A percentile compares a stretch with the other conserved stretches of the same genome.
Conservation (phyloP, 35 echinoderm and acorn worm genomes). For the Hemicentrotus pulcherrimus region DNA sequence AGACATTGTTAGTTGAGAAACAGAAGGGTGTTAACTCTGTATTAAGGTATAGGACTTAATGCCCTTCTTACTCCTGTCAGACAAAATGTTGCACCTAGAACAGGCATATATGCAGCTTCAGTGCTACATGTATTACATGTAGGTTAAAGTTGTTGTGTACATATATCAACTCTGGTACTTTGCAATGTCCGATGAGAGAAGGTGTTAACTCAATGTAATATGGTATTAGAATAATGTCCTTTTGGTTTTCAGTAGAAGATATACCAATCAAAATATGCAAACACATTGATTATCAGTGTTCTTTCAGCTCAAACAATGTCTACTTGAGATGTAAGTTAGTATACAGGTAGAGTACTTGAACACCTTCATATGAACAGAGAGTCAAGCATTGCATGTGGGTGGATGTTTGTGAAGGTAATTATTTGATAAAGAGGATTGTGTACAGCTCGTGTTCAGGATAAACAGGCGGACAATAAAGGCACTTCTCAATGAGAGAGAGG, state of each 20-base stretch:
- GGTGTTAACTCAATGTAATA: too few species aligned
- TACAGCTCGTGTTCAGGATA: slow-evolving; percentile 1
- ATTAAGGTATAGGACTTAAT: too few species aligned
- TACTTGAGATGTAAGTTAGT: background rate
- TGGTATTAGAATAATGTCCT: too few species aligned
- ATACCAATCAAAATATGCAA: background rate
- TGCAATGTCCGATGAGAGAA: too few species aligned
- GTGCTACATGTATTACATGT: too few species aligned
- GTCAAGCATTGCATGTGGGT: background rate
- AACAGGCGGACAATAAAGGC: background rate
- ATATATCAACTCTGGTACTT: too few species aligned
- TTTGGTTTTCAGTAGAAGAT: background rate
- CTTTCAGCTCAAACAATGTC: background rate
- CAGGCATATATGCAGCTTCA: too few species aligned
- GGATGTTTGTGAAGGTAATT: background rate
- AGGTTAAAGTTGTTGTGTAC: too few species aligned
- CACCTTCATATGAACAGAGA: background rate
- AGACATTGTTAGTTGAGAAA: too few species aligned
- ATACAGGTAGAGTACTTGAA: background rate
- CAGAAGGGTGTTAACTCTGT: too few species aligned
- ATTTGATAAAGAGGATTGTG: background rate
- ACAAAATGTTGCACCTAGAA: too few species aligned
- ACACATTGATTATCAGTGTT: background rate
- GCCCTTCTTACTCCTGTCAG: too few species aligned
- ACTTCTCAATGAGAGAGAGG: background rate